Percentiles rank a stretch among this genome's conserved stretches.
Conservation (phyloP, 2,113 vertebrate species). For the Thryonomys swinderianus region DNA sequence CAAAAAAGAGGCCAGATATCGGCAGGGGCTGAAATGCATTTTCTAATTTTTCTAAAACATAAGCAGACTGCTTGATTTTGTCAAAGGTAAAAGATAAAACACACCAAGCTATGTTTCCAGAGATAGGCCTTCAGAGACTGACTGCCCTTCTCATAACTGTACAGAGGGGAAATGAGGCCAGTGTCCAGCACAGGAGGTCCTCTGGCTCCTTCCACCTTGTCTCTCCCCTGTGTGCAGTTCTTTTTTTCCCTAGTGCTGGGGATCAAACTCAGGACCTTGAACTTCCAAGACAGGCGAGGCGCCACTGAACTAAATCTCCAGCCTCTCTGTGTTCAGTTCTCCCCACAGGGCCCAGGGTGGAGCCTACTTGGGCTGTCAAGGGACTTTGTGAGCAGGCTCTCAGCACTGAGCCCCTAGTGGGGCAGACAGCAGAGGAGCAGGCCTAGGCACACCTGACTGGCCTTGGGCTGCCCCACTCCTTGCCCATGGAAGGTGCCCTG, state of each 20-base stretch:
- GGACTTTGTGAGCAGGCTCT: not conserved
- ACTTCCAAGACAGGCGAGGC: too few relatives aligned
- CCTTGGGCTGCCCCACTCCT: not conserved
- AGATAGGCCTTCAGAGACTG: not conserved
- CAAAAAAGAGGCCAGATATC: not conserved
- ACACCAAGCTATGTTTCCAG: not conserved
- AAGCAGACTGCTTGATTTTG: not conserved
- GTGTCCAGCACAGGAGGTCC: not conserved
- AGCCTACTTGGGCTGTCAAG: not conserved
- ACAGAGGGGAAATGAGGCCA: not conserved
- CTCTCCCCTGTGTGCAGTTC: not conserved
- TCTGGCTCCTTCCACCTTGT: not conserved
- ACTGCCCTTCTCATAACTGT: not conserved
- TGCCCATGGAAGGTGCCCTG: not conserved
- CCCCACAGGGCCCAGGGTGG: not conserved
- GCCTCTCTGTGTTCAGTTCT: not conserved
- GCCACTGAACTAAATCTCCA: too few relatives aligned
- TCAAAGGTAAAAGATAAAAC: conserved; percentile 36
- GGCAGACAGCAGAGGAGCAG: not conserved
- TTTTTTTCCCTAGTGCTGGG: not conserved
- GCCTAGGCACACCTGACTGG: not conserved
- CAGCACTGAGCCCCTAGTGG: not conserved
- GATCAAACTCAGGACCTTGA: too few relatives aligned
- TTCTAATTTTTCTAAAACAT: not conserved
- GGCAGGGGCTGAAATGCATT: not conserved